Percentiles rank a stretch among this genome's conserved stretches.
Evolutionary conservation across 2,113 vertebrate species (phyloP).

Genomic region (Murina feae): DNA sequence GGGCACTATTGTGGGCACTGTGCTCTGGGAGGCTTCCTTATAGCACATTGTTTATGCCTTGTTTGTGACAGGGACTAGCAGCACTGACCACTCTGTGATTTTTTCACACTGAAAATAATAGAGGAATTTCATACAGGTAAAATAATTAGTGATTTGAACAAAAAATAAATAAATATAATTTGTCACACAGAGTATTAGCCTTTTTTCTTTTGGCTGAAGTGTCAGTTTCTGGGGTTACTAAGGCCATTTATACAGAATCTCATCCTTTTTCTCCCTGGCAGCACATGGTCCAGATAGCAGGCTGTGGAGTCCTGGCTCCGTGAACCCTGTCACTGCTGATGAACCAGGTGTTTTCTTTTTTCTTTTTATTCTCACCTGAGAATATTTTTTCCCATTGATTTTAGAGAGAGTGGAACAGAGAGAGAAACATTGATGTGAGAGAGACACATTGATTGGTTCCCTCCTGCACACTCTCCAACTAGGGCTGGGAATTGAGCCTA

Average conservation of each 20-base stretch:
- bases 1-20: neutral
- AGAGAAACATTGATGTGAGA: too few species aligned
- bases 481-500: too few species aligned
- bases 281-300: neutral
- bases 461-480: too few species aligned
- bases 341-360: neutral
- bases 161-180: slow-evolving; percentile 52
- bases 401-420: too few species aligned
- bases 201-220: slow-evolving; percentile 1
- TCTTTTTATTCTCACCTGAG: too few species aligned
- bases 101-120: slow-evolving; percentile 74
- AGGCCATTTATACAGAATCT: slow-evolving; percentile 51
- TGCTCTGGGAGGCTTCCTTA: neutral
- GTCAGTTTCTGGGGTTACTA: slow-evolving; percentile 59
- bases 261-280: slow-evolving; percentile 38
- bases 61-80: slow-evolving; percentile 46
- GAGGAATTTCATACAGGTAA: slow-evolving; percentile 73
- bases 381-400: too few species aligned
- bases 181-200: slow-evolving; percentile 62
- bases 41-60: slow-evolving; percentile 29
- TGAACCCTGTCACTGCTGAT: rapidly evolving
- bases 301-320: neutral
- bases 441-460: too few species aligned
- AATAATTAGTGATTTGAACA: slow-evolving; percentile 73
- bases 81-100: slow-evolving; percentile 61